Percentiles rank a stretch among this genome's conserved stretches.
Conservation (phyloP, 2,797 vertebrate species). For the Delichon dasypus region DNA sequence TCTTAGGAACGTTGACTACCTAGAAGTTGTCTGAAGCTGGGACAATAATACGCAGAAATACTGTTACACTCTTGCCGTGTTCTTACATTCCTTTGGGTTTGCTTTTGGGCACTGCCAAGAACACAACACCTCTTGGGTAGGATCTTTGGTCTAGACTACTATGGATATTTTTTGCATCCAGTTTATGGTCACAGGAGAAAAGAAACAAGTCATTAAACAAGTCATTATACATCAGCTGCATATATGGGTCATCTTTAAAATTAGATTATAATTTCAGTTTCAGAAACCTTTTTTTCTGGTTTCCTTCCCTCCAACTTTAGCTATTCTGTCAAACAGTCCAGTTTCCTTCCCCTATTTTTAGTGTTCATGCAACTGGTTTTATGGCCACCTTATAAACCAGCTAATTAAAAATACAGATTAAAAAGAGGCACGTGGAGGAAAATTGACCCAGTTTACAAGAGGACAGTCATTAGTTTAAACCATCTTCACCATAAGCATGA, state of each 20-base stretch:
- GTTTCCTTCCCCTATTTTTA: neutral
- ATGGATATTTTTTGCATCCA: neutral
- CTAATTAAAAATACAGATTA: neutral
- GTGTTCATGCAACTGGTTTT: neutral
- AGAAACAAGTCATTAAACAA: neutral
- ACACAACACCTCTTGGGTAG: neutral
- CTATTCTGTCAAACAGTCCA: neutral
- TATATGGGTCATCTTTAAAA: neutral
- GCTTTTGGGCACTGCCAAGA: neutral
- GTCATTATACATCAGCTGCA: neutral
- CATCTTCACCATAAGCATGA: neutral
- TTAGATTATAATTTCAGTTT: neutral
- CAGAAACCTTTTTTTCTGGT: neutral
- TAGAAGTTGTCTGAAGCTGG: neutral
- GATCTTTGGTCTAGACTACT: neutral
- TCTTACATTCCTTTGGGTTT: neutral
- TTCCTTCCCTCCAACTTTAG: neutral
- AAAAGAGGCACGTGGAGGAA: neutral
- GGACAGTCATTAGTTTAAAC: neutral
- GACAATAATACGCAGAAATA: neutral
- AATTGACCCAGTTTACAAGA: neutral
- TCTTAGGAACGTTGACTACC: neutral
- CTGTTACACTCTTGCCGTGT: fast-evolving
- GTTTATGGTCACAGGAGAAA: neutral
- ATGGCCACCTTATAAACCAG: neutral